Conservation (phyloP, 1,140 invertebrate species). For the Oppia nitens region DNA sequence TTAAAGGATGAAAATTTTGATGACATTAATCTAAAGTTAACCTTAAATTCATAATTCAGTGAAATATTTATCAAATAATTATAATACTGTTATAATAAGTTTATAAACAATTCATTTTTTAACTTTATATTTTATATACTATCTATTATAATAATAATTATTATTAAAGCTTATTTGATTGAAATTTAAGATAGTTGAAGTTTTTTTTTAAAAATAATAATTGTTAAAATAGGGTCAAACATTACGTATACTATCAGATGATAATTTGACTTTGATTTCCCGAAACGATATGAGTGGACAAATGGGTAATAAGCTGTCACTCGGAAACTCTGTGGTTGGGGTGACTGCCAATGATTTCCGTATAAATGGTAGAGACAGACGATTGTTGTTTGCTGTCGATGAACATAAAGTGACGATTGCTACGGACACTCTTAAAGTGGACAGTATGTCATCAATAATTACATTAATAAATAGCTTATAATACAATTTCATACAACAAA, state of each 20-base stretch:
- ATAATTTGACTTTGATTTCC: neutral
- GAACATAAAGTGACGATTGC: constrained; percentile 60
- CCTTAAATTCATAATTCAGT: too few relatives aligned
- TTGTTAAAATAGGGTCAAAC: neutral
- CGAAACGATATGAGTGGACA: neutral
- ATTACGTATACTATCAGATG: neutral
- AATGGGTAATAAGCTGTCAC: neutral
- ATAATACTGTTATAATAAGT: too few relatives aligned
- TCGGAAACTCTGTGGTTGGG: constrained; percentile 35
- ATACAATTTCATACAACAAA: neutral
- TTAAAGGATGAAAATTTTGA: too few relatives aligned
- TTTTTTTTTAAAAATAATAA: neutral
- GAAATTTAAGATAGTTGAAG: too few relatives aligned
- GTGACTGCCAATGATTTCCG: constrained; percentile 56
- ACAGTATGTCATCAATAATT: neutral
- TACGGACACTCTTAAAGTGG: constrained; percentile 37
- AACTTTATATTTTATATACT: too few relatives aligned
- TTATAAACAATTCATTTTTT: too few relatives aligned
- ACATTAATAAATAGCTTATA: neutral
- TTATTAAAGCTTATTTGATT: too few relatives aligned
- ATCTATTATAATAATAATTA: too few relatives aligned
- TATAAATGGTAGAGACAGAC: constrained; percentile 54
- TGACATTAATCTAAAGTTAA: too few relatives aligned
- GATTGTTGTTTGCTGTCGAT: constrained; percentile 62
- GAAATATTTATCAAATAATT: too few relatives aligned